Percentiles rank a stretch among this genome's conserved stretches.
phyloP scores from a whole-genome alignment of 2,888 invertebrate genomes.

The Drosophila nr. medialis region DNA sequence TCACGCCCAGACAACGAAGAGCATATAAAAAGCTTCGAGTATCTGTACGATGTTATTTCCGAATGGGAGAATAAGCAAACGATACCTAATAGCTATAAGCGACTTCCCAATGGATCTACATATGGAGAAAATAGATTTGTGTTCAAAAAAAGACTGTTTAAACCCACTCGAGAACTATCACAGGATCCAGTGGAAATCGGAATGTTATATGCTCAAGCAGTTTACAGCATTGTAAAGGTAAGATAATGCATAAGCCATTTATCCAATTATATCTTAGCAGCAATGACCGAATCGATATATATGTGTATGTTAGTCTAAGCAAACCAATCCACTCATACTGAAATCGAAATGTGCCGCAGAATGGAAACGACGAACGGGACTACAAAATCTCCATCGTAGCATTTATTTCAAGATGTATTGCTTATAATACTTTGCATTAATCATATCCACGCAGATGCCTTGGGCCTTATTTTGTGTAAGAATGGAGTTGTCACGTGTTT shows the following conservation, averaged over 20 bases:
- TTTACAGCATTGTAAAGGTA: constrained; percentile 97
- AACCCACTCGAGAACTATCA: constrained; percentile 94
- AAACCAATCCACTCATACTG: not conserved
- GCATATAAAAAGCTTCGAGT: constrained; percentile 95
- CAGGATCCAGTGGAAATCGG: constrained; percentile 98
- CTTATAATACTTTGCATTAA: not conserved
- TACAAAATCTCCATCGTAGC: not conserved
- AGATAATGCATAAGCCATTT: not conserved
- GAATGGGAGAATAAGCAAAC: constrained; percentile 94
- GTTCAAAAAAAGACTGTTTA: constrained; percentile 95
- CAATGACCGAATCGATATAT: not conserved
- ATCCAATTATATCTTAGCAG: not conserved
- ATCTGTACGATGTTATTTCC: constrained; percentile 96
- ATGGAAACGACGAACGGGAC: not conserved
- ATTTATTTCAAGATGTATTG: not conserved
- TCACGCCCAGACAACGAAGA: constrained; percentile 94
- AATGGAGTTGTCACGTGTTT: not conserved
- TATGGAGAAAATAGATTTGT: constrained; percentile 96
- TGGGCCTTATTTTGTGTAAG: not conserved
- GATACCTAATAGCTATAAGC: constrained; percentile 86
- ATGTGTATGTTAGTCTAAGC: not conserved
- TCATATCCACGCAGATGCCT: not conserved
- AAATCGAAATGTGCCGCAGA: not conserved
- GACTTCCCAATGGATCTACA: constrained; percentile 89
- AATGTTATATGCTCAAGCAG: constrained; percentile 96